These are phyloP conservation scores for Phanerotoma sp. DNA, from an alignment of 2,888 invertebrate species.

Conservation along the genomic window DNA sequence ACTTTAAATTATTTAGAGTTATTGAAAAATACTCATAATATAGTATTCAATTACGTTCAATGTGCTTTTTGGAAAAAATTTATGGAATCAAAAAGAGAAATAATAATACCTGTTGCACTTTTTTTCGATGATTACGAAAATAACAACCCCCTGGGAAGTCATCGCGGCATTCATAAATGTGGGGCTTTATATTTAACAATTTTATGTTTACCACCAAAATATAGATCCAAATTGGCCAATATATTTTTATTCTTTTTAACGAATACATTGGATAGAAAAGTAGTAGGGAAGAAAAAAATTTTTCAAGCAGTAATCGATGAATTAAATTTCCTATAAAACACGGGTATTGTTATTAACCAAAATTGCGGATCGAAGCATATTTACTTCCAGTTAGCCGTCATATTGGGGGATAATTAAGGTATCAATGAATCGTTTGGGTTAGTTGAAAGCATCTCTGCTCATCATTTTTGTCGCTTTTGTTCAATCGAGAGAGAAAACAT, in stretches of 20 bases:
- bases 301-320: slow-evolving; percentile 28
- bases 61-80: not conserved
- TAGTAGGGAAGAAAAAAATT: not conserved
- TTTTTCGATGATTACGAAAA: not conserved
- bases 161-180: not conserved
- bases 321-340: slow-evolving; percentile 25
- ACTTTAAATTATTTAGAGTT: slow-evolving; percentile 24
- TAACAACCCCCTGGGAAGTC: too few relatives aligned
- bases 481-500: slow-evolving; percentile 18
- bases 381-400: slow-evolving; percentile 29
- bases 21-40: slow-evolving; percentile 10
- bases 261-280: not conserved
- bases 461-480: slow-evolving; percentile 32
- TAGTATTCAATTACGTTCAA: slow-evolving; percentile 27
- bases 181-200: not conserved
- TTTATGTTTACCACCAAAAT: not conserved
- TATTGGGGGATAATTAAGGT: slow-evolving; percentile 33
- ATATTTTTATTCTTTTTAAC: not conserved
- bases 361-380: slow-evolving; percentile 2
- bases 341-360: slow-evolving; percentile 25
- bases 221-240: not conserved
- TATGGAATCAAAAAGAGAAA: not conserved
- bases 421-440: slow-evolving; percentile 30
- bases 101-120: not conserved
- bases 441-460: slow-evolving; percentile 28